These are phyloP conservation scores for Caranx melampygus DNA, from an alignment of 2,113 vertebrate species.

Conservation along the genomic window DNA sequence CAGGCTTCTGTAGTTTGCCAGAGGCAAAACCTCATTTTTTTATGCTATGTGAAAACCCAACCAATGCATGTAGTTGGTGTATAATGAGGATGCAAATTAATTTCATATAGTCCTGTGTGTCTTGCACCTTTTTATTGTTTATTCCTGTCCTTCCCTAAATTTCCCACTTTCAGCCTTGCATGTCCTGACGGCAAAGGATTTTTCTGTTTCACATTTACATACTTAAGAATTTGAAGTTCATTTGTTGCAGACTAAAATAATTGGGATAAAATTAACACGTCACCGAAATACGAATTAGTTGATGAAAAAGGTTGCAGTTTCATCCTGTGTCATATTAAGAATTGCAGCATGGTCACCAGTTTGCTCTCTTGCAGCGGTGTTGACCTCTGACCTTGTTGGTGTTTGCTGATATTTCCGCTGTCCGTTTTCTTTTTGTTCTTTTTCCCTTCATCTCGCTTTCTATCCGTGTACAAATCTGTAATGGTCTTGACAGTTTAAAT, in stretches of 20 bases:
- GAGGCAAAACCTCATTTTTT: conserved; percentile 18
- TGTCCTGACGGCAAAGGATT: not conserved
- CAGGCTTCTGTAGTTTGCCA: conserved; percentile 37
- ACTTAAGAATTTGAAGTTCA: not conserved
- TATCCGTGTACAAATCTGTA: conserved; percentile 31
- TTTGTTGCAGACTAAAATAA: not conserved
- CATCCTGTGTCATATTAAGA: conserved; percentile 23
- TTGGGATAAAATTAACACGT: not conserved
- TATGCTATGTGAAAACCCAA: conserved; percentile 5
- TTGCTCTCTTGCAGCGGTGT: conserved; percentile 15
- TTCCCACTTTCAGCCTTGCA: not conserved
- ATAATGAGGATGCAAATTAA: conserved; percentile 25
- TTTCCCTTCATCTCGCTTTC: conserved; percentile 8
- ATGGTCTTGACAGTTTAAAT: conserved; percentile 40
- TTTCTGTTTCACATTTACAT: not conserved
- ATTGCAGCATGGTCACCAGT: conserved; percentile 29
- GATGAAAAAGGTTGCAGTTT: conserved; percentile 5
- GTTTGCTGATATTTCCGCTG: conserved; percentile 22
- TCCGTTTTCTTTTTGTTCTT: not conserved
- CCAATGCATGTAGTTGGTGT: conserved; percentile 4
- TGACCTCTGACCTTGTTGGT: conserved; percentile 39
- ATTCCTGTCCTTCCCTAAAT: conserved; percentile 1
- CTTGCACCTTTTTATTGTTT: not conserved
- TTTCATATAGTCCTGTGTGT: not conserved
- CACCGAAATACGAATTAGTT: not conserved